Conservation (phyloP, 2,888 invertebrate species). For the Aporophyla lueneburgensis region DNA sequence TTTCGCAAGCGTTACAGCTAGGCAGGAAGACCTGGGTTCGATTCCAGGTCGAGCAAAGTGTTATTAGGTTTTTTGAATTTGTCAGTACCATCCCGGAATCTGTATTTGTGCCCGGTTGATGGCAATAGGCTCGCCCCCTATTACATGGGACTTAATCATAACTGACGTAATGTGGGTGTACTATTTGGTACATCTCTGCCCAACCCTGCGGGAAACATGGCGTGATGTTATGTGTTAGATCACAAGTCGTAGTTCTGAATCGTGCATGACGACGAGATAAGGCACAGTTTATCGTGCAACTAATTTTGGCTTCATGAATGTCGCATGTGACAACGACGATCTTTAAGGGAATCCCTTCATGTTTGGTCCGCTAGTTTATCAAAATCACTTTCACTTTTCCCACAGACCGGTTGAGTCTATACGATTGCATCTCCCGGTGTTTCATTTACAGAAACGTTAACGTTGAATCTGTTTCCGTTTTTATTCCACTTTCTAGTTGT, state of each 20-base stretch:
- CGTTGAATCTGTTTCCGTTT: constrained; percentile 25
- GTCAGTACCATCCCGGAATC: no score
- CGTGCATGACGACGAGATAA: background rate
- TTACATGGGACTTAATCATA: no score
- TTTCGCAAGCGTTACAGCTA: no score
- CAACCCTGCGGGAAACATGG: no score
- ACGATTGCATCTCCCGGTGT: constrained; percentile 42
- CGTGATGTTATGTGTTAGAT: no score
- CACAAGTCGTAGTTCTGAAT: background rate
- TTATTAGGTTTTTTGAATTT: no score
- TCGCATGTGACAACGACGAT: constrained; percentile 5
- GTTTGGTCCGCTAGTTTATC: constrained; percentile 48
- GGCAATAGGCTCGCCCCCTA: no score
- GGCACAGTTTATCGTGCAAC: background rate
- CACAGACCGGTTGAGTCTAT: constrained; percentile 48
- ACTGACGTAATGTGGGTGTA: no score
- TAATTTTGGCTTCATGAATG: background rate
- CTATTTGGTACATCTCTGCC: no score
- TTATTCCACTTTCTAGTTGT: constrained; percentile 47
- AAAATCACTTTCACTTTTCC: constrained; percentile 63
- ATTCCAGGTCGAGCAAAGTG: no score
- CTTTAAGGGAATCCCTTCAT: constrained; percentile 35
- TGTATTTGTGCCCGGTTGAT: no score
- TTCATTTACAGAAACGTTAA: constrained; percentile 42
- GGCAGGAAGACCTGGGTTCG: no score